A percentile compares a stretch with the other conserved stretches of the same genome.
phyloP scores from a whole-genome alignment of 2,888 invertebrate species.

The Drosophila colorata region DNA sequence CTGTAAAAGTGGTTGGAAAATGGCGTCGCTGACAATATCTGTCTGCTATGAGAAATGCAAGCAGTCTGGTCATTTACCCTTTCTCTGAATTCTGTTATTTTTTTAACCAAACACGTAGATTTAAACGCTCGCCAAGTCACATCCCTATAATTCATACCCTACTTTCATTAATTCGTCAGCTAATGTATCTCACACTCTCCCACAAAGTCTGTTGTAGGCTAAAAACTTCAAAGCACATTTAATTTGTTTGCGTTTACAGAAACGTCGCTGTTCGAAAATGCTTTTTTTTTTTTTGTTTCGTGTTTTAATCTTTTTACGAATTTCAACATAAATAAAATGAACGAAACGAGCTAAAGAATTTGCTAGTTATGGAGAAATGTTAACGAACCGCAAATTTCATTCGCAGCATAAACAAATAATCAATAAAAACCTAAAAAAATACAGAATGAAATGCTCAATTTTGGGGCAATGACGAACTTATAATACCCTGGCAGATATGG shows the following conservation, averaged over 20 bases:
- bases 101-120: background rate
- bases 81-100: background rate
- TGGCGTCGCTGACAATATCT: slow-evolving; percentile 37
- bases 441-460: slow-evolving; percentile 22
- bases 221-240: slow-evolving; percentile 47
- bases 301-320: slow-evolving; percentile 56
- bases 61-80: background rate
- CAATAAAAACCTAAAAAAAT: slow-evolving; percentile 35
- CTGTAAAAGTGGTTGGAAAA: background rate
- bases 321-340: slow-evolving; percentile 66
- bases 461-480: background rate
- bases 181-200: slow-evolving; percentile 28
- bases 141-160: slow-evolving; percentile 30
- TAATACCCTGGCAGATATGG: background rate
- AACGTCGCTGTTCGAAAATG: slow-evolving; percentile 37
- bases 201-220: slow-evolving; percentile 1
- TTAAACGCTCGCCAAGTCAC: background rate
- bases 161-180: slow-evolving; percentile 25
- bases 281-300: slow-evolving; percentile 7
- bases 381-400: slow-evolving; percentile 55
- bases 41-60: slow-evolving; percentile 30
- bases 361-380: slow-evolving; percentile 57
- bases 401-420: slow-evolving; percentile 64
- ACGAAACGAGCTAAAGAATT: slow-evolving; percentile 61
- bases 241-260: slow-evolving; percentile 57